Evolutionary conservation across 2,113 vertebrate species (phyloP), one percentile per base, ranked within the genome.

Genomic region (Pimephales promelas): DNA sequence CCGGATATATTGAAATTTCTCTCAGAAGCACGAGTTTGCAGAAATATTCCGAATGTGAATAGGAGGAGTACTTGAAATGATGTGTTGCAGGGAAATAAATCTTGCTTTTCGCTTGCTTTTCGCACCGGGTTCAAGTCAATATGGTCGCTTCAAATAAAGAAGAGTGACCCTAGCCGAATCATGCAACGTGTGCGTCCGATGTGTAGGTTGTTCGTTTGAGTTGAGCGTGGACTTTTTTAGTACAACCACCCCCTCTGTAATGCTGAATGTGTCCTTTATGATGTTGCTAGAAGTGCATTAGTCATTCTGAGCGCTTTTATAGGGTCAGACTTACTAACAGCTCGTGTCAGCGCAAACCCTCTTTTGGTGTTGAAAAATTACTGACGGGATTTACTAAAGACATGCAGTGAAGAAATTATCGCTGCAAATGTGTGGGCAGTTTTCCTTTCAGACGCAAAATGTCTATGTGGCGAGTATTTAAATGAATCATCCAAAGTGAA

Each of bases 21-120:
- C 47, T 24, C 18, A 14, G 10, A 49, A 68, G 59, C 13, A 79
- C 28, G 36, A 79, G 43, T 49, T 79, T 79, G 49, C 24, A 18
- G 54, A 78, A 45, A 59, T 43, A 62, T 45, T 79, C 76, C 20
- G 43, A 79, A 79, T 31, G 2, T 31, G 77, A 79, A 79, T 52
- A 28, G 71, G 26, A 74, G 26, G 52, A 72, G 40, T 24, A 52
- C 72, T 74, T 49, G 72, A 74, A 52, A 74, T 78, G 8, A 0
- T 45, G 22, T 78, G 36, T 43, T 9, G 76, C 56, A n/a, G 56
- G 56, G 54, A 62, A 78, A 61, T 18, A 45, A 78, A 43, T 62
- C 8, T 0, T 10, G 26, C 3, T 43, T 61, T 59, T 59, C 1
- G 5, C n/a, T 10, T 47, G 10, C n/a, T 72, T 11, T 18, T 43